Percentiles rank a stretch among this genome's conserved stretches.
Conservation (phyloP, 1,140 invertebrate species). For the Heliconius hermathena region DNA sequence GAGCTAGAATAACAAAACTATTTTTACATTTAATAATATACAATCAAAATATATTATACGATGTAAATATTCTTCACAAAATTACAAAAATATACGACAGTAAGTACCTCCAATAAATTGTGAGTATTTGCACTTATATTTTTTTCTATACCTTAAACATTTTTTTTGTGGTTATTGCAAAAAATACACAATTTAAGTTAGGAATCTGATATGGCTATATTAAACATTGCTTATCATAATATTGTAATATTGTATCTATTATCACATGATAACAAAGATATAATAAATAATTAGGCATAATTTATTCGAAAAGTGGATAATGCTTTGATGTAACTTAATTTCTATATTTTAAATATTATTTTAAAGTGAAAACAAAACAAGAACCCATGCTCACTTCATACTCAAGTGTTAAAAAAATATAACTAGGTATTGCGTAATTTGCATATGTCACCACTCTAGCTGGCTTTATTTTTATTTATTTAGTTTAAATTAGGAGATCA, state of each 20-base stretch:
- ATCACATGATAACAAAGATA: neutral
- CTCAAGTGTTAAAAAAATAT: no score
- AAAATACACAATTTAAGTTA: no score
- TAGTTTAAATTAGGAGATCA: neutral
- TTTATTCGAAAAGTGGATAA: neutral
- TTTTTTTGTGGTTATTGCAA: neutral
- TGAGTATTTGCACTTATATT: neutral
- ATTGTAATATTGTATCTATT: neutral
- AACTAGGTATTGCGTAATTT: no score
- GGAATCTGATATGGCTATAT: neutral
- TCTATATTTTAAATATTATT: no score
- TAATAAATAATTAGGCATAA: neutral
- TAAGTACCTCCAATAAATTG: neutral
- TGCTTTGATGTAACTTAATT: no score
- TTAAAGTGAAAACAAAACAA: no score
- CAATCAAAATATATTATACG: slow-evolving; percentile 2
- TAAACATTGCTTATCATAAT: slow-evolving; percentile 3
- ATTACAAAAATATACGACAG: neutral
- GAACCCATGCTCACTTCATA: no score
- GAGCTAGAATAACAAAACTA: neutral
- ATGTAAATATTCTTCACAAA: neutral
- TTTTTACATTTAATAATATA: slow-evolving; percentile 11
- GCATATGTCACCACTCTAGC: no score
- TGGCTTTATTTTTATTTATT: neutral
- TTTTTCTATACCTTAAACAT: neutral